Evolutionary conservation across 2,888 invertebrate genomes (phyloP), one percentile per base, ranked within the genome.

Genomic region (Spisula subtruncata): DNA sequence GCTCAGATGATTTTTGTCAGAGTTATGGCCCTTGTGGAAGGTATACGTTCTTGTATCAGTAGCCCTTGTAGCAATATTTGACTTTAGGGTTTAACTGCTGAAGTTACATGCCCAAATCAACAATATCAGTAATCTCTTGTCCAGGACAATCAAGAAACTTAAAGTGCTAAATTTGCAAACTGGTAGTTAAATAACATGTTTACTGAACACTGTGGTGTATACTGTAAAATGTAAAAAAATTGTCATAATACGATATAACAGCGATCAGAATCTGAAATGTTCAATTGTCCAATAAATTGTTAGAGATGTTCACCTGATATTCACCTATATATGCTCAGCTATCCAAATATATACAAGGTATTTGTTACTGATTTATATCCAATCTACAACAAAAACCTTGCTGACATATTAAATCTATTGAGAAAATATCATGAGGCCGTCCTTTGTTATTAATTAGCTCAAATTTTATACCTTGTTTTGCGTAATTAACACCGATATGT

Each of bases 201-300:
- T 25, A 66, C 60, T 2, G n/a, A n/a, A n/a, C n/a, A n/a, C n/a
- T n/a, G n/a, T n/a, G n/a, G n/a, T n/a, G n/a, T n/a, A n/a, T n/a
- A n/a, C n/a, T n/a, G n/a, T n/a, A n/a, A n/a, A n/a, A 25, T 25
- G 4, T 66, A 8, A 66, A 66, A 25, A 25, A 25, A 25, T 66
- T n/a, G 60, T 25, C n/a, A 1, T 66, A 66, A 66, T 66, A 6
- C 6, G 60, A 66, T 66, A 25, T 66, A n/a, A 66, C 60, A 25
- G 60, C n/a, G n/a, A 66, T 66, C n/a, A 6, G 60, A 66, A 66
- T 66, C 60, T 66, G 20, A 25, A 25, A 25, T 66, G 60, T 66
- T 66, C 60, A 66, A 66, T 66, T 66, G 60, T 66, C 60, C 60
- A 66, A 66, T 66, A 66, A 66, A 66, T 66, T 25, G 60, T 66